Evolutionary conservation across 2,888 invertebrate species (phyloP).

Genomic region (Cloeon dipterum): DNA sequence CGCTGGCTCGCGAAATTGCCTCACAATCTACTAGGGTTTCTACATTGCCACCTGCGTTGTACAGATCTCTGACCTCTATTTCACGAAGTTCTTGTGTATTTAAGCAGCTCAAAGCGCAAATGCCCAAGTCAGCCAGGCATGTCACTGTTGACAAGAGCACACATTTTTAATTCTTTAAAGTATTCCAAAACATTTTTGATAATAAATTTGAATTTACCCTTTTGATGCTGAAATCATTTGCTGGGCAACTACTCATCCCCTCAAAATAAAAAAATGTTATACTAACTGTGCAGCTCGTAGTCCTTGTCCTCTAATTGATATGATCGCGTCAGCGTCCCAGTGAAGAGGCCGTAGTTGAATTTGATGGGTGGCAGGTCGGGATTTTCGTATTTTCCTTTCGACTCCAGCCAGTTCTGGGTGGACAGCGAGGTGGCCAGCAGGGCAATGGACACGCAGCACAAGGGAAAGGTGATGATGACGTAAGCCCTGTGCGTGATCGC

Average conservation of each 20-base stretch:
- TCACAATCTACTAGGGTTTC: too few relatives aligned
- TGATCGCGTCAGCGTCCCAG: not conserved
- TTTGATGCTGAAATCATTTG: too few relatives aligned
- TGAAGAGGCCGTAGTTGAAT: conserved; percentile 3
- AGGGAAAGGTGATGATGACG: conserved; percentile 2
- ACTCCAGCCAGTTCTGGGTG: conserved; percentile 1
- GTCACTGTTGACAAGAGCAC: conserved; percentile 15
- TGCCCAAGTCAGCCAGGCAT: conserved; percentile 16
- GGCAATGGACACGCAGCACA: conserved; percentile 4
- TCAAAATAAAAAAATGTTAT: not conserved
- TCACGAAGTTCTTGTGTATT: conserved; percentile 10
- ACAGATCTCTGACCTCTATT: conserved; percentile 14
- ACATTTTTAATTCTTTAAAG: not conserved
- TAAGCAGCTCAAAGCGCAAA: conserved; percentile 20
- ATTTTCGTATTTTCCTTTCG: not conserved
- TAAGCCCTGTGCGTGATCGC: conserved; percentile 2
- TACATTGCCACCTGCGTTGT: too few relatives aligned
- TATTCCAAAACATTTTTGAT: not conserved
- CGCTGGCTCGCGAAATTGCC: too few relatives aligned
- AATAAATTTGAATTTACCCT: not conserved
- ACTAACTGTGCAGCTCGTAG: conserved; percentile 3
- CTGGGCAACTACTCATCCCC: too few relatives aligned
- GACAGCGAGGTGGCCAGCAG: conserved; percentile 3
- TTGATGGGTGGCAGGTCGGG: not conserved
- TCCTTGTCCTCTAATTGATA: not conserved